Base-by-base conservation (phyloP, 2,888 invertebrate species). In the Harpalus rufipes region DNA sequence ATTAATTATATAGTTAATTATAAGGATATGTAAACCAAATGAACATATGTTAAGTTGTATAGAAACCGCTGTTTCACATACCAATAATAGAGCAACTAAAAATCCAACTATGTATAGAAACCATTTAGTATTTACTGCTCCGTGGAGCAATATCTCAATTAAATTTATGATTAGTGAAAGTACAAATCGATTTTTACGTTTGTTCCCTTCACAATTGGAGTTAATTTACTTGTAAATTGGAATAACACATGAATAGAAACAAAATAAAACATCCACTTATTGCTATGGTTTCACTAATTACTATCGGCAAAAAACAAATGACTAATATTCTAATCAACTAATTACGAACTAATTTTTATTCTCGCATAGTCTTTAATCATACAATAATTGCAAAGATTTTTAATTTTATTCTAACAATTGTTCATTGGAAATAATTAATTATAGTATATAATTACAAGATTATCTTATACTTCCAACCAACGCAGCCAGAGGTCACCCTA, bases 401-500 rank as follows among this genome's bases (percentile, higher is more conserved):
- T 72, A 82, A 82, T 82, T 72, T 82, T 39, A 56, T 68, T 58
- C 56, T 16, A 58, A 82, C 82, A 82, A 82, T 56, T 83, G 41
- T 74, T 74, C 74, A 83, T 14, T 39, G 56, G 21, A 21, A 78
- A 74, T 74, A 58, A 58, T 56, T 78, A 78, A 78, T 78, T 56
- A 78, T 58, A 32, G 10, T 51, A 44, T 44, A 74, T 74, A 51
- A 44, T 51, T 56, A 44, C 44, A 74, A 74, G 72, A 14, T 72
- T n/a, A 72, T 25, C 56, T 78, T 78, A 7, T 78, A 10, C 14
- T 25, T 56, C 58, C 16, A 74, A 16, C 16, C 58, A 18, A 12
- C 74, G 18, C 44, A 10, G 44, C n/a, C 12, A 72, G 72, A 74
- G 74, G 74, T 44, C 56, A 78, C 58, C 14, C 58, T 58, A 78